Base-by-base conservation (phyloP, 2,797 vertebrate species). In the Thalassophryne amazonica region DNA sequence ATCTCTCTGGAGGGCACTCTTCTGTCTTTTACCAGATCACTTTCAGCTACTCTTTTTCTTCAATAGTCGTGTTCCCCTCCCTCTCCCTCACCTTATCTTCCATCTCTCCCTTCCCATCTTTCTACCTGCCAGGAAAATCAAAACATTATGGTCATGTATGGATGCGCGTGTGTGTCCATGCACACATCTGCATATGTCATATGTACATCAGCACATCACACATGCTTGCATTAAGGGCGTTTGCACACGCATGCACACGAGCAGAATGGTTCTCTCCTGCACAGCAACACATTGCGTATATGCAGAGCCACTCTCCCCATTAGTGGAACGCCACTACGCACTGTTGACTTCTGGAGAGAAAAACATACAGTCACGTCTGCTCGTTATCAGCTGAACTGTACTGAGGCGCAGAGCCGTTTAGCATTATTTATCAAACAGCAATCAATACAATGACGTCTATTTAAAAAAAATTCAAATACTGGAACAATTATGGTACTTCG, bases 221-320 rank as follows among this genome's bases (percentile, higher is more conserved):
- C 32, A 64, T 61, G 39, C 35, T 55, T 36, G 51, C 48, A 49
- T 59, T 66, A 52, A 66, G 68, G 50, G n/a, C n/a, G n/a, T n/a
- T n/a, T 58, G 48, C 27, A 65, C 64, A 60, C 32, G 47, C 43
- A 42, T 52, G 46, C 60, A 51, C 49, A 47, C 49, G 72, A 41
- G 64, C 75, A 73, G 71, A 68, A 58, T 50, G 54, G 58, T 62
- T 79, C 73, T 78, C 56, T 78, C 81, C 81, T 87, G 86, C 88
- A 85, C 83, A 84, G 78, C 80, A 88, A 88, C 86, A 88, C 84
- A 81, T 80, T 84, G 79, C 84, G 82, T 90, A 83, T 82, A 83
- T 86, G 73, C 80, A 82, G 74, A 86, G 73, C 70, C 76, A 70
- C 80, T 87, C 84, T 84, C 70, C 81, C 78, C 82, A 90, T 91